These are phyloP conservation scores for Plebejus anna DNA, from an alignment of 2,888 invertebrate genomes.

Conservation along the genomic window DNA sequence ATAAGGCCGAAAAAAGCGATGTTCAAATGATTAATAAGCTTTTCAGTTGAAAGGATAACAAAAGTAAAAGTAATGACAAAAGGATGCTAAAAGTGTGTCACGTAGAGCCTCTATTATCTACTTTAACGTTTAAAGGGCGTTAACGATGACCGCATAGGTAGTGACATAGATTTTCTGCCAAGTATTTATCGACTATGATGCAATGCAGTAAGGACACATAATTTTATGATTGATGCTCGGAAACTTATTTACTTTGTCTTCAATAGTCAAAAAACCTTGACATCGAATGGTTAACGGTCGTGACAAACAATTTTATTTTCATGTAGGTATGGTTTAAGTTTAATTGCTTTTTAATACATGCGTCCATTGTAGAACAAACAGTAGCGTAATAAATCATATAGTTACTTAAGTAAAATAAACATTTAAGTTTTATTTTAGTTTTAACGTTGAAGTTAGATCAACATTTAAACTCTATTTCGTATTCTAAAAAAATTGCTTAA, in stretches of 20 bases:
- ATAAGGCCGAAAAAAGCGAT: not conserved
- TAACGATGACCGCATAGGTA: constrained; percentile 34
- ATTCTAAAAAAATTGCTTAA: no score
- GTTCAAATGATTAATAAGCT: no score
- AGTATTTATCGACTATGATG: constrained; percentile 39
- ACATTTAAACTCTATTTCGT: not conserved
- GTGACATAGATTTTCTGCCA: constrained; percentile 45
- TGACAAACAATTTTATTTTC: constrained; percentile 23
- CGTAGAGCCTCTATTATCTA: not conserved
- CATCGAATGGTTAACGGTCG: constrained; percentile 38
- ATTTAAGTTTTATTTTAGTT: not conserved
- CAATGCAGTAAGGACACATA: constrained; percentile 41
- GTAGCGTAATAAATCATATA: constrained; percentile 11
- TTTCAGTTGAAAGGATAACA: not conserved
- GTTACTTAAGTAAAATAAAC: not conserved
- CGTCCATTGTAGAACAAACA: constrained; percentile 10
- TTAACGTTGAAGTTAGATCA: not conserved
- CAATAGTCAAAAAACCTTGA: constrained; percentile 48
- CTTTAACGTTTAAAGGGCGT: not conserved
- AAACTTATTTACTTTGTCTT: constrained; percentile 47
- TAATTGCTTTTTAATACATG: constrained; percentile 17
- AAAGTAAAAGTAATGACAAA: not conserved
- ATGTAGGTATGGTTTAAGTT: not conserved
- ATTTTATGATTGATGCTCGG: constrained; percentile 36
- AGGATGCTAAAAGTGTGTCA: not conserved